These are phyloP conservation scores for Tursiops truncatus DNA, from an alignment of 2,113 vertebrate species.

Conservation along the genomic window DNA sequence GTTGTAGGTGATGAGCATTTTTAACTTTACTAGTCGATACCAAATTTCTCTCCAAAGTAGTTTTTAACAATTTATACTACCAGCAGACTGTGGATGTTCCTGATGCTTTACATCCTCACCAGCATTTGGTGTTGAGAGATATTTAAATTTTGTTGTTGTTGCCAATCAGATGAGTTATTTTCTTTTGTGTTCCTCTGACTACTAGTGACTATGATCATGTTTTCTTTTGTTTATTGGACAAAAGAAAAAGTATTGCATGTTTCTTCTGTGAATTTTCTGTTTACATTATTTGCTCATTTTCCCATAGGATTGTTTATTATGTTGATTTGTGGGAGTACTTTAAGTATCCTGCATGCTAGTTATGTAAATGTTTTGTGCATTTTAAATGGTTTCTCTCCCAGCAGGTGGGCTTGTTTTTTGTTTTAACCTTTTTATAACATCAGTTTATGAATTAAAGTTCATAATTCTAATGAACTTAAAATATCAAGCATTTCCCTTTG, in stretches of 20 bases:
- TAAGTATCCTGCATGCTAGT: not conserved
- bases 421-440: not conserved
- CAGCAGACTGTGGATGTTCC: not conserved
- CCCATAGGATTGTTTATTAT: not conserved
- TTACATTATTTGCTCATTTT: not conserved
- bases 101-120: not conserved
- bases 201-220: not conserved
- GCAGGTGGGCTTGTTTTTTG: not conserved
- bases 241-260: not conserved
- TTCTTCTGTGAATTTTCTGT: not conserved
- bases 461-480: constrained; percentile 3
- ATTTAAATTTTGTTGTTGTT: not conserved
- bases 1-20: not conserved
- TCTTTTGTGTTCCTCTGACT: not conserved
- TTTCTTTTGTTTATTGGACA: constrained; percentile 6
- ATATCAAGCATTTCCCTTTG: not conserved
- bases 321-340: constrained; percentile 10
- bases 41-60: not conserved
- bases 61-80: not conserved
- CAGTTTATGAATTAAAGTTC: not conserved
- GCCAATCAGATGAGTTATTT: not conserved
- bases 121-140: not conserved
- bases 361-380: not conserved
- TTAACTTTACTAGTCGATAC: not conserved
- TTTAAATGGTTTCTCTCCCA: constrained; percentile 22